Evolutionary conservation across 2,113 vertebrate genomes (phyloP), one percentile per base, ranked within the genome.

Genomic region (Prietella phreatophila): DNA sequence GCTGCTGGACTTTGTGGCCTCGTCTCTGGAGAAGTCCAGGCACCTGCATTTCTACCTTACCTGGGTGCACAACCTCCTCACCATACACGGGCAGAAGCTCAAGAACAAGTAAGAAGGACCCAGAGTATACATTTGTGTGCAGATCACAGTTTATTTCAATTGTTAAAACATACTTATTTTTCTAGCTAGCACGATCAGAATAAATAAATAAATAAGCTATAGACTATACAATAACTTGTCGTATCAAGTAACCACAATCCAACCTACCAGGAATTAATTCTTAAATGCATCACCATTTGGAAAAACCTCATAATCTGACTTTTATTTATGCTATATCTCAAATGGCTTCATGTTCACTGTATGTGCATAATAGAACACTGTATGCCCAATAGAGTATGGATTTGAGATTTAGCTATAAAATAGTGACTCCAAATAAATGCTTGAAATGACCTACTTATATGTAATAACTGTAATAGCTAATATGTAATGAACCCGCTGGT

Each of bases 31-130:
- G 87, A 95, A 76, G 19, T 96, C 97, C 0, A 93, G 93, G 61
- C 98, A 99, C 88, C 94, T 99, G 82, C 97, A 99, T 88, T 99
- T 99, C 94, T 99, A 98, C 92, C 96, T 99, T 53, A 93, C 89
- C 0, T 99, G 98, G 98, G 93, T 96, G 2, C 95, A 97, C 90
- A 96, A 91, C 17, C 88, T 99, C 89, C 97, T 99, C 8, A 94
- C 96, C 93, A 90, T 94, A 82, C 97, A 99, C 0, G 97, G 97
- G 11, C 97, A 97, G 91, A 97, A 96, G 71, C 94, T 99, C 58
- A 99, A 99, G 94, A 94, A 95, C 92, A 97, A 97, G 98, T 98
- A 25, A 78, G 92, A 3, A 47, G 63, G 9, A 56, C 15, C 19
- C 20, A 36, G 22, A 33, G 17, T 50, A 39, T 25, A 75, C 39